These are phyloP conservation scores for human (Homo sapiens) DNA, from an alignment of 2,113 vertebrate species.

Conservation along the genomic window GRCh38 chr6:168810501-168811000, in stretches of 20 bases:
- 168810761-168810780: background rate
- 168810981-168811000: rapidly evolving
- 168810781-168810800: background rate
- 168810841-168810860: background rate
- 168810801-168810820: background rate
- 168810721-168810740: background rate
- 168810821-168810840: too few relatives aligned
- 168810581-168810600: conserved; percentile 53
- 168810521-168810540: background rate
- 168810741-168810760: rapidly evolving
- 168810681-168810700: background rate
- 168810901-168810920: rapidly evolving
- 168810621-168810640: background rate
- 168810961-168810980: rapidly evolving
- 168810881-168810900: rapidly evolving
- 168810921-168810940: rapidly evolving
- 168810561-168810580: conserved; percentile 35
- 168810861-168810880: rapidly evolving
- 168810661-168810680: background rate
- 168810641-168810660: background rate
- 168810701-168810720: rapidly evolving
- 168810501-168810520: background rate
- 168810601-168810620: background rate
- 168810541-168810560: background rate
- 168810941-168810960: rapidly evolving